Evolutionary conservation across 2,888 invertebrate genomes (phyloP).

Genomic region (Ecliptopera silaceata): DNA sequence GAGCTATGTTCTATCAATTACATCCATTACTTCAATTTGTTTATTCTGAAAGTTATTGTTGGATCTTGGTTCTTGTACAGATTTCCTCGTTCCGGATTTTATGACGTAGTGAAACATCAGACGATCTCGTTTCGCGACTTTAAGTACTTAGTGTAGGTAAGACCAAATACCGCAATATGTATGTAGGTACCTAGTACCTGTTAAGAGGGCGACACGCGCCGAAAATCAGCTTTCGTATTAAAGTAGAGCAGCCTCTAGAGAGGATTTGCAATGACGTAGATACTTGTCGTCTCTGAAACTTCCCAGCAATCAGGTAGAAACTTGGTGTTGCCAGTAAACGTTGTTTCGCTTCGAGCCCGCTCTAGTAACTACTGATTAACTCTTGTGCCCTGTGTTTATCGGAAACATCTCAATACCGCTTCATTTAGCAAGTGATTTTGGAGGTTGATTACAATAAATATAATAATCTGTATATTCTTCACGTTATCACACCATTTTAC

Average conservation of each 20-base stretch:
- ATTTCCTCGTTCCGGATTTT: too few species aligned
- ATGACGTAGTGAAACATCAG: too few species aligned
- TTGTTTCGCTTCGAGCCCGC: conserved; percentile 35
- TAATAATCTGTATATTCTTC: too few species aligned
- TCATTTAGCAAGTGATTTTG: conserved; percentile 6
- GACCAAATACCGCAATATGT: too few species aligned
- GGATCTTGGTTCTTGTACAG: too few species aligned
- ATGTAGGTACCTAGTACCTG: too few species aligned
- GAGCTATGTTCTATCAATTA: too few species aligned
- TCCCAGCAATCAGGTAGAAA: conserved; percentile 52
- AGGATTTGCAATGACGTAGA: conserved; percentile 41
- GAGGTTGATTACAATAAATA: conserved; percentile 1
- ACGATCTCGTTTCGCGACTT: too few species aligned
- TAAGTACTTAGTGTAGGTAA: too few species aligned
- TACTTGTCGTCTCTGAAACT: conserved; percentile 41
- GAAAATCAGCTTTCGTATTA: background rate
- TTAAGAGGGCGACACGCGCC: conserved; percentile 9
- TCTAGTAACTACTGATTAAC: conserved; percentile 27
- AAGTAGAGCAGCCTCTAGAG: conserved; percentile 34
- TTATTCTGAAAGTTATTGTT: too few species aligned
- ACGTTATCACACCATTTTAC: too few species aligned
- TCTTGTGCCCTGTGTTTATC: conserved; percentile 22
- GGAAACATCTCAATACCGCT: conserved; percentile 17
- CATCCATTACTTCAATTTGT: too few species aligned
- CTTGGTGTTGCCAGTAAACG: conserved; percentile 42